These are phyloP conservation scores for Malachius bipustulatus DNA, from an alignment of 2,888 invertebrate genomes.

Conservation along the genomic window DNA sequence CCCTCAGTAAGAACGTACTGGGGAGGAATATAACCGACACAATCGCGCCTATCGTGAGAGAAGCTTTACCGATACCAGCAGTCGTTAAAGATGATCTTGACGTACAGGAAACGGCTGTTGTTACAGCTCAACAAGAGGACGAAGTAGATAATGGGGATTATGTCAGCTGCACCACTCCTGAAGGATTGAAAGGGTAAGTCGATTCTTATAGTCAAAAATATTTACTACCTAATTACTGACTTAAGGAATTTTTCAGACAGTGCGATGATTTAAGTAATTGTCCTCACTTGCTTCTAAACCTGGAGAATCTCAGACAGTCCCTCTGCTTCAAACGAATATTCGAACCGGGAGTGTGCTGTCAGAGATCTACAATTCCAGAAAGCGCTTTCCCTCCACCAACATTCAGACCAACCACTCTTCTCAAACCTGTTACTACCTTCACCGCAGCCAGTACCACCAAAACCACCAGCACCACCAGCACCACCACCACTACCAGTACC, in stretches of 20 bases:
- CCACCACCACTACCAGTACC: constrained; percentile 25
- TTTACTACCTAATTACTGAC: neutral
- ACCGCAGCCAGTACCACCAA: constrained; percentile 26
- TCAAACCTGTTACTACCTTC: constrained; percentile 35
- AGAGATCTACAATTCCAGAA: constrained; percentile 38
- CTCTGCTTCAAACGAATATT: constrained; percentile 85
- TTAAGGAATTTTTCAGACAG: constrained; percentile 31
- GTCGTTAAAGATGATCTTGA: constrained; percentile 17
- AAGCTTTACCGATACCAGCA: constrained; percentile 28
- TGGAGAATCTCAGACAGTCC: constrained; percentile 71
- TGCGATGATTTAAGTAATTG: constrained; percentile 85
- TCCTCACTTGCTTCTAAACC: constrained; percentile 69
- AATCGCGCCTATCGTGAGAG: constrained; percentile 60
- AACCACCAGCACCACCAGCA: constrained; percentile 28
- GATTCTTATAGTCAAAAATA: neutral
- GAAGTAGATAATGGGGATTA: constrained; percentile 35
- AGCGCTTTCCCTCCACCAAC: constrained; percentile 9
- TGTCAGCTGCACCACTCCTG: constrained; percentile 68
- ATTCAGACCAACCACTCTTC: constrained; percentile 33
- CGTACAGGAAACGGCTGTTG: constrained; percentile 23
- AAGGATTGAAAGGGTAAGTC: constrained; percentile 54
- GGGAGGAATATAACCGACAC: constrained; percentile 70
- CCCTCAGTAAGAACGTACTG: constrained; percentile 68
- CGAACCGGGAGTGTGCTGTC: constrained; percentile 88
- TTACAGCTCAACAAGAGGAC: constrained; percentile 20